Evolutionary conservation across 2,113 vertebrate genomes (phyloP), one percentile per base, ranked within the genome.

Genomic region (Oceanodroma tethys): DNA sequence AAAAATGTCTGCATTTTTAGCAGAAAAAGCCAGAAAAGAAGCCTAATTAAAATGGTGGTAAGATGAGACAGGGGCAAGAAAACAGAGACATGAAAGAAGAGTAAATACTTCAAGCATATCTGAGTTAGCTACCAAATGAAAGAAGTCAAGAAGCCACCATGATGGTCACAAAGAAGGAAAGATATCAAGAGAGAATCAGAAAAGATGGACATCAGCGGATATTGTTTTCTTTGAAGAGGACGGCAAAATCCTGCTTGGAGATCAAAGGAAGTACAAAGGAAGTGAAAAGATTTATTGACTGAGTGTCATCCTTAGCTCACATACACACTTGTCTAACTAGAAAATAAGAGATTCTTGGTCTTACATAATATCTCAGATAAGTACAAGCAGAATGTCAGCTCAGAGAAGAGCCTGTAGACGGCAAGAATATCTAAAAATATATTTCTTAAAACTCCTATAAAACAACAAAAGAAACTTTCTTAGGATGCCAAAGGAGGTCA

Each of bases 141-240:
- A 87, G 81, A 81, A 94, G 34, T 36, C 84, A 87, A 82, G 80
- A 93, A 94, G 62, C 43, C 90, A 73, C 87, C 80, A 4, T 8
- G 62, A 62, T 70, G 87, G 75, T 58, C 58, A 93, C 71, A 83
- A 91, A 82, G 76, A 78, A 59, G 62, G 40, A 58, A 65, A 48
- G 56, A 23, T 67, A 67, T 76, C 70, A 76, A 93, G 78, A 68
- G n/a, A 47, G 63, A 93, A 86, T 90, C 55, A 38, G 81, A 81
- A 81, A 86, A 66, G 80, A 74, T 38, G 80, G 83, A 78, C 78
- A 89, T 78, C 68, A 67, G 80, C 12, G 0, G 60, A 91, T 81
- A 62, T 42, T 76, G 50, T 87, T 93, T 83, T 50, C 76, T 96
- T 93, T 89, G 86, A 96, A 91, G 40, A 89, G 23, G 47, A 66